These are phyloP conservation scores for Hyposoter didymator DNA, from an alignment of 2,888 invertebrate genomes.

Conservation along the genomic window DNA sequence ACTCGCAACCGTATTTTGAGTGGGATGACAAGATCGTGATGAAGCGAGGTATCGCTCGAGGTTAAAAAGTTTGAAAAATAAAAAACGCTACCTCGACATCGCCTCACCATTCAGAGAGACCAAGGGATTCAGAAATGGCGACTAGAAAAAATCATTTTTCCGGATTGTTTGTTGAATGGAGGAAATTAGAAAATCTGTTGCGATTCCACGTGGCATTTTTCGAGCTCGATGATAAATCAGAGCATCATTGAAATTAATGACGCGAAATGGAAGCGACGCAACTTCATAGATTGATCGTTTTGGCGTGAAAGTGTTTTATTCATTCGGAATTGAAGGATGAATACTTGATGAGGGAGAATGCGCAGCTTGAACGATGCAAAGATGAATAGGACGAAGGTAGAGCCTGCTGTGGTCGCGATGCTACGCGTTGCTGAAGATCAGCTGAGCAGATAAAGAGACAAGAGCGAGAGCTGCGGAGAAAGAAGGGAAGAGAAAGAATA, in stretches of 20 bases:
- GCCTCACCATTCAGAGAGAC: conserved; percentile 7
- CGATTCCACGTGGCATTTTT: not conserved
- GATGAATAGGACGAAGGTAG: conserved; percentile 58
- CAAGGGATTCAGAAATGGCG: not conserved
- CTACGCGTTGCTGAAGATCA: conserved; percentile 57
- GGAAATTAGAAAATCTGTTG: not conserved
- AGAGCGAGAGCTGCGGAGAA: not conserved
- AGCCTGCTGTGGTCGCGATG: conserved; percentile 41
- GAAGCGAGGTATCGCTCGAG: conserved; percentile 55
- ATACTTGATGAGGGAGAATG: conserved; percentile 9
- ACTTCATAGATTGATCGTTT: not conserved
- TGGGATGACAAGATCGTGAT: conserved; percentile 68
- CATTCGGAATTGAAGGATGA: conserved; percentile 25
- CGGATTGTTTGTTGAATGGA: not conserved
- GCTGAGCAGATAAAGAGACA: conserved; percentile 54
- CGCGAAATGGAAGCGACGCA: not conserved
- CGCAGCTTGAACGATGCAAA: conserved; percentile 51
- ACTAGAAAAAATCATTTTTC: not conserved
- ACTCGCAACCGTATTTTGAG: conserved; percentile 68
- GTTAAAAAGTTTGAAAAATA: conserved; percentile 31
- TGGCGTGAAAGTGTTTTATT: not conserved
- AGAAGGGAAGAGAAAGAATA: not conserved
- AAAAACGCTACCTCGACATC: conserved; percentile 24
- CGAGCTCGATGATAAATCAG: not conserved
- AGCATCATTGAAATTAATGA: not conserved